Base-by-base conservation (phyloP, 2,113 vertebrate genomes). In the Etia nguti region DNA sequence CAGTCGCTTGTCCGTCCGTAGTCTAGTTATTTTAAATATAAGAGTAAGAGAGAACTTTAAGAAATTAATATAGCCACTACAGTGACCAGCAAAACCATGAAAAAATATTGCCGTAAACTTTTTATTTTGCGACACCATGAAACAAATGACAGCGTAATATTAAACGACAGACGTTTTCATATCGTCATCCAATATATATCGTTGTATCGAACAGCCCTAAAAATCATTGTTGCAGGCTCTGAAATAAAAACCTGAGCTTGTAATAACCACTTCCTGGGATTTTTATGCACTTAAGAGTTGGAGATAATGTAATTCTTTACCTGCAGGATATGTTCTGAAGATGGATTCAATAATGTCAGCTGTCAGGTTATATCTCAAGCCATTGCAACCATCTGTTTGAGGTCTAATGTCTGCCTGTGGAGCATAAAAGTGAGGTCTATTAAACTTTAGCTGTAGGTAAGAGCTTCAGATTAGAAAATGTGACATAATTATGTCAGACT, bases 321-420 rank as follows among this genome's bases (percentile, higher is more conserved):
- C 99, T 97, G 99, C 97, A 88, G 99, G 99, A 87, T 99, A 99
- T 10, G 99, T 99, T 93, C 98, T 97, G 95, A 99, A 99, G 95
- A 99, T 97, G 52, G 99, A 99, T 90, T 99, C 98, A 82, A 99
- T 99, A 82, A 99, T 99, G 94, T 99, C 99, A 10, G 98, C 97
- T 34, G 99, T 99, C 93, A 99, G 96, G 93, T 99, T 99, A 80
- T 99, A 99, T 95, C 97, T 97, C 91, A 99, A 94, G 52, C 99
- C 99, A 18, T 99, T 99, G 95, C 99, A 99, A 75, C 99, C 99
- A 52, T 99, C 99, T 36, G 99, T 98, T 93, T 99, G 98, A 87
- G 98, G 99, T 90, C 98, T 96, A 84, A 99, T 98, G 93, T 99
- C 99, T 86, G 99, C 98, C 99, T 99, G 95, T 84, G 92, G 90